Evolutionary conservation across 2,888 invertebrate genomes (phyloP).

Genomic region (Drosophila nr. perissopoda): DNA sequence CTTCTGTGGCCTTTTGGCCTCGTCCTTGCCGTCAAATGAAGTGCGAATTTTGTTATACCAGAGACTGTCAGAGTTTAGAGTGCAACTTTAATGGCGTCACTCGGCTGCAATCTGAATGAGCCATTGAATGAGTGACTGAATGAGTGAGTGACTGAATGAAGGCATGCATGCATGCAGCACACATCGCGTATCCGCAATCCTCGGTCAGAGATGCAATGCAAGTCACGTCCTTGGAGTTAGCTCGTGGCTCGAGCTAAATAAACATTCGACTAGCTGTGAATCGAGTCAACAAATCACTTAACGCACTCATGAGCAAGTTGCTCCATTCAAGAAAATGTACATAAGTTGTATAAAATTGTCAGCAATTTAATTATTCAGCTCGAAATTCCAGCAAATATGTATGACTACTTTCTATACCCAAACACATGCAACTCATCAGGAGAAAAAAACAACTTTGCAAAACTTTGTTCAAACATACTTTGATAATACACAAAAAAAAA

Average conservation of each 20-base stretch:
- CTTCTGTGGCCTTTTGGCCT: constrained; percentile 53
- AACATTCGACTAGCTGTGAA: constrained; percentile 33
- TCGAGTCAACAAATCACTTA: constrained; percentile 32
- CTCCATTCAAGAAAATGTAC: background rate
- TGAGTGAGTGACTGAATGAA: constrained; percentile 19
- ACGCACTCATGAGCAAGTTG: background rate
- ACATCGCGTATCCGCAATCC: constrained; percentile 40
- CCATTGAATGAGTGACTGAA: constrained; percentile 26
- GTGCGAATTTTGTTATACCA: constrained; percentile 55
- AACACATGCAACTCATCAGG: background rate
- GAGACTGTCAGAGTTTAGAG: constrained; percentile 20
- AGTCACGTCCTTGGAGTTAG: constrained; percentile 39
- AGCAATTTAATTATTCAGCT: background rate
- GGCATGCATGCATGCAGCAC: constrained; percentile 38
- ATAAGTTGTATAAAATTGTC: background rate
- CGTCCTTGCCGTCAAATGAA: constrained; percentile 56
- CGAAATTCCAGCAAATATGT: background rate
- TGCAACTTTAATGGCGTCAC: constrained; percentile 50
- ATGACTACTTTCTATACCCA: background rate
- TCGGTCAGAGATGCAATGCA: constrained; percentile 36
- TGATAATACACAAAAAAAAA: background rate
- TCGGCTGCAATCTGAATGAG: constrained; percentile 45
- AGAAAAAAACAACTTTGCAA: background rate
- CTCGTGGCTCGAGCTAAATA: constrained; percentile 22
- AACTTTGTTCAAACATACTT: background rate